Base-by-base conservation (phyloP, 64 coral and sea anemone species). In the Acropora tenuis region DNA sequence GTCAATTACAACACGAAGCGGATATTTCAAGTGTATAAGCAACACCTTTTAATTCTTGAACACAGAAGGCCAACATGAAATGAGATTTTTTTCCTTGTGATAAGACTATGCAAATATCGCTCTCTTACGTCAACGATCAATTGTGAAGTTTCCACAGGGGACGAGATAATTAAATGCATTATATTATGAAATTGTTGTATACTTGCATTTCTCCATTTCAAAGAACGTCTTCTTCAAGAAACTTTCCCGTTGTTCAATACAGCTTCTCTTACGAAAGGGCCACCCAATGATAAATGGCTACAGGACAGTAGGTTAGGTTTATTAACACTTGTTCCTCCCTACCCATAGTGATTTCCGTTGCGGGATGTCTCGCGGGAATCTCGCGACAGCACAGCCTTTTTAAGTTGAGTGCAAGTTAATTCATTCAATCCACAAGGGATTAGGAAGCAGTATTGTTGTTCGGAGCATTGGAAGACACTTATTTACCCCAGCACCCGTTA, bases 301-400 rank as follows among this genome's bases (percentile, higher is more conserved):
- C 67, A 19, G 45, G 43, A 8, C 43, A n/a, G 41, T 48, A 19
- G 48, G 42, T 67, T 8, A 69, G 59, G 82, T 18, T 44, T 45
- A 65, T 49, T 17, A 71, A 48, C 45, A 71, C 16, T 49, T 42
- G 4, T 43, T 45, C 18, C 82, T 50, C 82, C 82, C 82, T 6
- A 69, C 82, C 61, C 82, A 2, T 16, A 43, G 15, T 3, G 12
- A 30, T 20, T 85, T 71, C 82, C 63, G 66, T 20, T 72, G 66
- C 42, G 80, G 41, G 60, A 84, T 68, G 59, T 84, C 66, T 84
- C 79, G 79, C 79, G 61, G 79, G 30, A 47, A 47, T 66, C 60
- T 68, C 13, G 18, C 60, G 58, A 68, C 16, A 67, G 60, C 80
- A 6, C 18, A 2, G 41, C 68, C 58, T 83, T 83, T 30, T 30